A percentile compares a stretch with the other conserved stretches of the same genome.
Evolutionary conservation across 2,113 vertebrate species (phyloP).

Genomic region (Pseudolaguvia tuberculata): DNA sequence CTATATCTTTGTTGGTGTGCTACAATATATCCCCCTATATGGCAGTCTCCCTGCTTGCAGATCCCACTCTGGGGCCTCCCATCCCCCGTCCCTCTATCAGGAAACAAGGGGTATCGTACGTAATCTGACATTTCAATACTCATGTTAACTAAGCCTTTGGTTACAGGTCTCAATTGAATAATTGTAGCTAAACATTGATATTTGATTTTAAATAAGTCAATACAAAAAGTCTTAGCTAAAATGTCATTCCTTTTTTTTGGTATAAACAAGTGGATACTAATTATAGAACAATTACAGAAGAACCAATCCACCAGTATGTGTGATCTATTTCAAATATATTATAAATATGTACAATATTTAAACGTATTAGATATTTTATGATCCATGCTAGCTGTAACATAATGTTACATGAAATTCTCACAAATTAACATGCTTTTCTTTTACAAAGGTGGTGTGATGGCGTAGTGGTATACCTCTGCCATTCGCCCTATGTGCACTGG

Average conservation of each 20-base stretch:
- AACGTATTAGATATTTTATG: no score
- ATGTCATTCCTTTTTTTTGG: not conserved
- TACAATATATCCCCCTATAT: no score
- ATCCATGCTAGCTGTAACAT: not conserved
- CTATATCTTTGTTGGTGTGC: no score
- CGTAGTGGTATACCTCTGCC: no score
- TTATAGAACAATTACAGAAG: not conserved
- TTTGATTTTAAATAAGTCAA: constrained; percentile 42
- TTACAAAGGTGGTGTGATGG: no score
- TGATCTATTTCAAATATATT: not conserved
- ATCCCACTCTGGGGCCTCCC: no score
- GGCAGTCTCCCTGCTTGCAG: no score
- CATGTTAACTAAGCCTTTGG: constrained; percentile 30
- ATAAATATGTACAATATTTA: no score
- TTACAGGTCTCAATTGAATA: constrained; percentile 17
- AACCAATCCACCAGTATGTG: not conserved
- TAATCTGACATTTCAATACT: constrained; percentile 23
- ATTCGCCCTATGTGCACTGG: no score
- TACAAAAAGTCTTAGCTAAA: constrained; percentile 4
- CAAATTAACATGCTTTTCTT: constrained; percentile 20
- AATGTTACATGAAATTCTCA: not conserved
- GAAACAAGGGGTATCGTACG: no score
- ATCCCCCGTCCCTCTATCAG: no score
- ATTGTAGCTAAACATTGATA: constrained; percentile 33
- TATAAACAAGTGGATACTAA: not conserved